Percentiles rank a stretch among this genome's conserved stretches.
These are phyloP conservation scores for Arge pagana DNA, from an alignment of 2,888 invertebrate genomes.

Conservation along the genomic window DNA sequence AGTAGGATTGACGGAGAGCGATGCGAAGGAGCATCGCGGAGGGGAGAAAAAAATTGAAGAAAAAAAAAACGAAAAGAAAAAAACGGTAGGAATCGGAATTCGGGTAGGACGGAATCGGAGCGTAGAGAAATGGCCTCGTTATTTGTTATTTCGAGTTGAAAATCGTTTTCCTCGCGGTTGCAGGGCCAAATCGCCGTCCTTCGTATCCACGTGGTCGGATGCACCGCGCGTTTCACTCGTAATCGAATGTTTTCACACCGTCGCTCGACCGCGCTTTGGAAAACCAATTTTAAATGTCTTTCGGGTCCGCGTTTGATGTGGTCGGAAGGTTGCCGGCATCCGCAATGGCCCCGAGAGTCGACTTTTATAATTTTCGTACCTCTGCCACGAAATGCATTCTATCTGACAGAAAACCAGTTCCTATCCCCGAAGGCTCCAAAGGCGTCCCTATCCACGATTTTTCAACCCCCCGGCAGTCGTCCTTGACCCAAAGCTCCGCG, in stretches of 20 bases:
- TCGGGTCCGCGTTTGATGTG: slow-evolving; percentile 21
- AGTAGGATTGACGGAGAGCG: neutral
- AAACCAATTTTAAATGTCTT: slow-evolving; percentile 22
- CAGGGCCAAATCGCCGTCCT: neutral
- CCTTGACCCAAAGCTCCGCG: no score
- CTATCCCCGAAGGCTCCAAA: slow-evolving; percentile 4
- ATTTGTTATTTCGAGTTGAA: no score
- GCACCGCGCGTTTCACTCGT: slow-evolving; percentile 20
- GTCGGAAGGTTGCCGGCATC: slow-evolving; percentile 16
- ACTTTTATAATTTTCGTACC: slow-evolving; percentile 22
- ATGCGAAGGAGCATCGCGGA: slow-evolving; percentile 3
- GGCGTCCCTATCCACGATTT: no score
- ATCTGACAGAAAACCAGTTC: slow-evolving; percentile 12
- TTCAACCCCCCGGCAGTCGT: no score
- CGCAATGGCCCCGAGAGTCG: slow-evolving; percentile 11
- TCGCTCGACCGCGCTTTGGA: slow-evolving; percentile 19
- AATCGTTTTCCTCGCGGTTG: no score
- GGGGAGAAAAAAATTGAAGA: neutral
- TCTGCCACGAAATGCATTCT: neutral
- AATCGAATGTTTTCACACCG: slow-evolving; percentile 23
- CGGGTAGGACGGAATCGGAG: slow-evolving; percentile 5
- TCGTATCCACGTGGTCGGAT: slow-evolving; percentile 18
- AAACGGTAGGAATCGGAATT: slow-evolving; percentile 5
- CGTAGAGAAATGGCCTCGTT: slow-evolving; percentile 10
- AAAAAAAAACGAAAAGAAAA: neutral